Percentiles rank a stretch among this genome's conserved stretches.
These are phyloP conservation scores for Pteruthius melanotis DNA, from an alignment of 2,113 vertebrate genomes.

Conservation along the genomic window DNA sequence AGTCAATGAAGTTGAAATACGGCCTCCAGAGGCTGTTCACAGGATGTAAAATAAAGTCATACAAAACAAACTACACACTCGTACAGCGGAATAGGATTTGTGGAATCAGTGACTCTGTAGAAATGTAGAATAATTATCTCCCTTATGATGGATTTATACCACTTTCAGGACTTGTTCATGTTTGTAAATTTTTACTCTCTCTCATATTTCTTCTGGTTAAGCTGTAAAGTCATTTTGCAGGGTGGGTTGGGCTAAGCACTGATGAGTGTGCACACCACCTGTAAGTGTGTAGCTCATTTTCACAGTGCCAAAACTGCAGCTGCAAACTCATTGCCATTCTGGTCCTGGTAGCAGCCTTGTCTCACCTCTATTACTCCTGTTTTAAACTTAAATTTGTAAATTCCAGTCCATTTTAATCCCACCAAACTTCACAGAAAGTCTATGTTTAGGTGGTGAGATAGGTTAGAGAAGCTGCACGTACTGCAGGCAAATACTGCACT, in stretches of 20 bases:
- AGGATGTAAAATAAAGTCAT: not conserved
- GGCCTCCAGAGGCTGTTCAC: not conserved
- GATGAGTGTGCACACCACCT: not conserved
- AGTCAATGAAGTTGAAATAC: conserved; percentile 49
- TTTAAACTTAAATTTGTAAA: not conserved
- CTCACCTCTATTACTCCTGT: not conserved
- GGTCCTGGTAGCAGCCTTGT: not conserved
- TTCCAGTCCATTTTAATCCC: not conserved
- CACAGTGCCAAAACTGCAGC: not conserved
- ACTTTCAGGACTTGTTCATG: not conserved
- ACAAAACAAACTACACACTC: not conserved
- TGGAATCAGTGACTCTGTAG: not conserved
- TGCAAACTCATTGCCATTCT: not conserved
- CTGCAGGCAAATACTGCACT: not conserved
- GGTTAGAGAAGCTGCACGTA: not conserved
- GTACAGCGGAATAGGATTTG: not conserved
- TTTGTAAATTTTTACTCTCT: not conserved
- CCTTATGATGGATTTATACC: not conserved
- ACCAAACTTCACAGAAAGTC: not conserved
- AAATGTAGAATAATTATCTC: not conserved
- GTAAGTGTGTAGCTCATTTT: not conserved
- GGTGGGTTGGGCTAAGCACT: not conserved
- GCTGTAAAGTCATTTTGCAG: not conserved
- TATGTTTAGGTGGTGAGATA: not conserved
- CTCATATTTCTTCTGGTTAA: not conserved